phyloP scores from a whole-genome alignment of 2,888 invertebrate species.

The Portevinia maculata region DNA sequence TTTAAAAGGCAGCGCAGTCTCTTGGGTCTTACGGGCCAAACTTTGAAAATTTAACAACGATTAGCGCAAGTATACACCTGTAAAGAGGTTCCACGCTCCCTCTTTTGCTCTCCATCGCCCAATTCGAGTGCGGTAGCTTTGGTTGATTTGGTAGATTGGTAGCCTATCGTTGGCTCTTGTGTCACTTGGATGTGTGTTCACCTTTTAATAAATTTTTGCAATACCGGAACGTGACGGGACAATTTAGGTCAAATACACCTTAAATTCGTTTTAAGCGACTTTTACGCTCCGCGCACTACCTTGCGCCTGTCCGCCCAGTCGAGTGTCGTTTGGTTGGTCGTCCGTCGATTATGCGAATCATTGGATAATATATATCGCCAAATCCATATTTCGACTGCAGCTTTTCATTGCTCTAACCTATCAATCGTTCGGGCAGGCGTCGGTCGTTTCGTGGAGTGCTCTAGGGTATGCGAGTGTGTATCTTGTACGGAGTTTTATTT shows the following conservation, averaged over 20 bases:
- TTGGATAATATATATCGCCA: slow-evolving; percentile 34
- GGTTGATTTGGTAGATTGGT: slow-evolving; percentile 34
- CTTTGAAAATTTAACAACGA: slow-evolving; percentile 70
- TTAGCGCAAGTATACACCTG: slow-evolving; percentile 73
- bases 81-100: slow-evolving; percentile 43
- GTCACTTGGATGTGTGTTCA: slow-evolving; percentile 74
- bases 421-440: slow-evolving; percentile 65
- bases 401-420: slow-evolving; percentile 67
- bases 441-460: slow-evolving; percentile 10
- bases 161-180: slow-evolving; percentile 42
- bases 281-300: slow-evolving; percentile 32
- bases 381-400: slow-evolving; percentile 66
- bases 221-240: slow-evolving; percentile 77
- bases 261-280: slow-evolving; percentile 74
- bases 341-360: slow-evolving; percentile 45
- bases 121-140: not conserved
- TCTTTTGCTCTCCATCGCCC: slow-evolving; percentile 13
- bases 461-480: not conserved
- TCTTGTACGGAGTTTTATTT: slow-evolving; percentile 9
- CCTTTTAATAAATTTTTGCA: slow-evolving; percentile 76
- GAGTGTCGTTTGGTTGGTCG: slow-evolving; percentile 2
- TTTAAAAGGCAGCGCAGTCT: slow-evolving; percentile 61
- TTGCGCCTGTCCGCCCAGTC: slow-evolving; percentile 23
- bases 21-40: slow-evolving; percentile 16
- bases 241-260: slow-evolving; percentile 78